Evolutionary conservation across 2,797 vertebrate genomes (phyloP).

Genomic region (Psittacula derbiana): DNA sequence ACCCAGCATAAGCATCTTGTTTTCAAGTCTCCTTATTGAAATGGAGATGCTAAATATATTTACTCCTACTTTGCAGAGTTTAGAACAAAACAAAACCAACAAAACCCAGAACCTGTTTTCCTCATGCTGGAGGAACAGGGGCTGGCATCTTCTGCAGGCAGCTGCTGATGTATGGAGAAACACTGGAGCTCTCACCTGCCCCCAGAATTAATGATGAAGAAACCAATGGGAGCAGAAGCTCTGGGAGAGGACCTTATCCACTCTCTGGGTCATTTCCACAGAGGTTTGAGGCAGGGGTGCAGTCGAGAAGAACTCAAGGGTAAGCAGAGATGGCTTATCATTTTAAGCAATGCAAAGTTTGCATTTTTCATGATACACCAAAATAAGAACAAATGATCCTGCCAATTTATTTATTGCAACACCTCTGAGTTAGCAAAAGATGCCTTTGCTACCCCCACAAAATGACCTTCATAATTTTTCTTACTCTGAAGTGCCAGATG

Average conservation of each 20-base stretch:
- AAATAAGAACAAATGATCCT: not conserved
- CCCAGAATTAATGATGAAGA: not conserved
- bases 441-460: not conserved
- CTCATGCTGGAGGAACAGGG: not conserved
- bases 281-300: not conserved
- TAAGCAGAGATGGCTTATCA: not conserved
- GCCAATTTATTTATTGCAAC: not conserved
- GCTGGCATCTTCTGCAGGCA: not conserved
- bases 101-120: not conserved
- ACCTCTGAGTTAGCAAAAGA: slow-evolving; percentile 21
- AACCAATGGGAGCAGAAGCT: not conserved
- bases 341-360: slow-evolving; percentile 11
- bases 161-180: not conserved
- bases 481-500: not conserved
- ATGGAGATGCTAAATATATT: not conserved
- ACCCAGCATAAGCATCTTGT: not conserved
- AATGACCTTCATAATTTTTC: not conserved
- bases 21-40: not conserved
- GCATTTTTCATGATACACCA: not conserved
- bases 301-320: not conserved
- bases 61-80: not conserved
- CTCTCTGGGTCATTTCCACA: not conserved
- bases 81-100: not conserved
- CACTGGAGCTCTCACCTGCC: not conserved
- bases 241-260: not conserved